phyloP scores from a whole-genome alignment of 2,113 vertebrate genomes.

The Blennius ocellaris region DNA sequence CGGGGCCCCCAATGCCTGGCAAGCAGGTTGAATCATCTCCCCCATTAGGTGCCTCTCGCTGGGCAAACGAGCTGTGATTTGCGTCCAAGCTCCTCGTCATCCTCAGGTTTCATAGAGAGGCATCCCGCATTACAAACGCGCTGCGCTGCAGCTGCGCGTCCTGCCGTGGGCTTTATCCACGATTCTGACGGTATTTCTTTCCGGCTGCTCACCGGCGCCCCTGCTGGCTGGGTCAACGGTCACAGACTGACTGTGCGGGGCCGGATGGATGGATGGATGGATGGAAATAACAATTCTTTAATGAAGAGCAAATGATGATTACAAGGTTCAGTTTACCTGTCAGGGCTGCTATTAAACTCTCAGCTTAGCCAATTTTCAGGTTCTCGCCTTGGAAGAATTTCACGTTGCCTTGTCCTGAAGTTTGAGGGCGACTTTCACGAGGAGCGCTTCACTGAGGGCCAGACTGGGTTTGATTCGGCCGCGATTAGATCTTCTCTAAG shows the following conservation, averaged over 20 bases:
- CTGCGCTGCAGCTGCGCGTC: conserved; percentile 47
- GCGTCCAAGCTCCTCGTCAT: conserved; percentile 61
- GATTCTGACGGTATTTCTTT: conserved; percentile 48
- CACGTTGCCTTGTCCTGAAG: conserved; percentile 5
- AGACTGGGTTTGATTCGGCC: neutral
- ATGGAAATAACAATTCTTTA: conserved; percentile 28
- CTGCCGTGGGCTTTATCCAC: conserved; percentile 52
- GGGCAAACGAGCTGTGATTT: conserved; percentile 61
- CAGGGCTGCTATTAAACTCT: conserved; percentile 22
- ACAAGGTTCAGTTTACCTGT: conserved; percentile 22
- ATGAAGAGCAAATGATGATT: conserved; percentile 25
- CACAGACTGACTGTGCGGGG: conserved; percentile 14
- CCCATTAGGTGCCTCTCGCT: conserved; percentile 38
- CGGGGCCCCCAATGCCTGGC: conserved; percentile 19
- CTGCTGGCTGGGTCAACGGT: conserved; percentile 36
- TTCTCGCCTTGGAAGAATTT: conserved; percentile 23
- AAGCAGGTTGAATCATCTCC: conserved; percentile 48
- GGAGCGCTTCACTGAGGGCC: neutral
- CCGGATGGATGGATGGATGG: conserved; percentile 15
- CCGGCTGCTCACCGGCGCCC: conserved; percentile 21
- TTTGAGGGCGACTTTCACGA: conserved; percentile 11
- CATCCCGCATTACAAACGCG: conserved; percentile 57
- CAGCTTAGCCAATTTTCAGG: conserved; percentile 14
- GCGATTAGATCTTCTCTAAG: conserved; percentile 8
- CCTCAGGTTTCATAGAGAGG: conserved; percentile 52